Base-by-base conservation (phyloP, 2,888 invertebrate species). In the Steinernema carpocapsae region DNA sequence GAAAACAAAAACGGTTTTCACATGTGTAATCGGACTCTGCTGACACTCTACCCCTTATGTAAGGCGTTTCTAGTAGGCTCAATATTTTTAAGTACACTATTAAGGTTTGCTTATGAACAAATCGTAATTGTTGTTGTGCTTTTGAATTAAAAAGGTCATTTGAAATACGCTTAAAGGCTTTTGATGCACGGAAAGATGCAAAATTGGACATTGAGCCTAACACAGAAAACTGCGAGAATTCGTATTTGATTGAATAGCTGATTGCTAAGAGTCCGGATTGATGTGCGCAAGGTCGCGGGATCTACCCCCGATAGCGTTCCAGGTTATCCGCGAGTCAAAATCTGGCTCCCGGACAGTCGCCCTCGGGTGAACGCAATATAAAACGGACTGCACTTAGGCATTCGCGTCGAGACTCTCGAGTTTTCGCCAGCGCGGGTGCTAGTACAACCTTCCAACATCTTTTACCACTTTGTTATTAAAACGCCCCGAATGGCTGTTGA, bases 351-450 rank as follows among this genome's bases (percentile, higher is more conserved):
- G 64, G 32, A 64, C 7, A 29, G 10, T 32, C 37, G 6, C 29
- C 64, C 26, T 29, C 24, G 26, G 32, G 64, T 2, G 64, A 64
- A 64, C 64, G 64, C 64, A 32, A 64, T 26, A 64, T 6, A 17
- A 64, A 26, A 32, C n/a, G 64, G 64, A 64, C 32, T 64, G 64
- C 64, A 64, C 64, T 64, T 64, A 64, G 64, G 64, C 64, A 26
- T 32, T 26, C 64, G 64, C 12, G 64, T 6, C 32, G 6, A 17
- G 29, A n/a, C 64, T 19, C 29, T 32, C 56, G 56, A 32, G 32
- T 32, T 64, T 32, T 64, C 64, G 7, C 14, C 64, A 14, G 26
- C 64, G 37, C 64, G 32, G 37, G 64, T 26, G 64, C 64, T 64
- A 64, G 64, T 64, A 64, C 64, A 64, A 64, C 64, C 29, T 29